phyloP scores from a whole-genome alignment of 2,888 invertebrate genomes.

The Drosophila subsilvestris region DNA sequence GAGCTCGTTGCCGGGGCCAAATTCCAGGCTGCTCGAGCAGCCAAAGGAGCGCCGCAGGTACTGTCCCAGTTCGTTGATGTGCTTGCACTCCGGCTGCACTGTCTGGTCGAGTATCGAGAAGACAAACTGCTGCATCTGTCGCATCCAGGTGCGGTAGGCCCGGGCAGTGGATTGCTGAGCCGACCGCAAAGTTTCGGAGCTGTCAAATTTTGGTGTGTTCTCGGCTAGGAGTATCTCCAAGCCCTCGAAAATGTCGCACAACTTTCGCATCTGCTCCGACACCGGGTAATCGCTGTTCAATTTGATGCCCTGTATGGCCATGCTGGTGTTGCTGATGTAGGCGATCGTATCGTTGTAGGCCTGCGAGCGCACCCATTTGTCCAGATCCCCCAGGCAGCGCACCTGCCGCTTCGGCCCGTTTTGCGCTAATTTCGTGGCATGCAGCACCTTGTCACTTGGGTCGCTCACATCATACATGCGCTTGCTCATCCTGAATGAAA shows the following conservation, averaged over 20 bases:
- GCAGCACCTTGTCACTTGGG: conserved; percentile 20
- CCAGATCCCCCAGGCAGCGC: conserved; percentile 31
- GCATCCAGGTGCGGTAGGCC: conserved; percentile 93
- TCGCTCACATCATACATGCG: conserved; percentile 11
- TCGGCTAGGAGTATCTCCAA: conserved; percentile 89
- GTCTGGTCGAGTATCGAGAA: conserved; percentile 87
- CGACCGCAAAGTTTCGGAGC: neutral
- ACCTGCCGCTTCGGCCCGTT: conserved; percentile 28
- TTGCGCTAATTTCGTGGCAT: conserved; percentile 9
- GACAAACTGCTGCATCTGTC: conserved; percentile 87
- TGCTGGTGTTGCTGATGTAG: conserved; percentile 93
- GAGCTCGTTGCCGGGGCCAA: conserved; percentile 99
- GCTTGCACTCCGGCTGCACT: conserved; percentile 86
- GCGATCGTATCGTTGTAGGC: conserved; percentile 93
- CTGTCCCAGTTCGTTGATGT: conserved; percentile 90
- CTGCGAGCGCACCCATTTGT: conserved; percentile 86
- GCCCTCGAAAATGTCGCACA: conserved; percentile 88
- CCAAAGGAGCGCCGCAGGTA: conserved; percentile 97
- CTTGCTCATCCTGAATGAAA: conserved; percentile 24
- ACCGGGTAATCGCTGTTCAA: conserved; percentile 87
- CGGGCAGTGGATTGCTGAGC: conserved; percentile 86
- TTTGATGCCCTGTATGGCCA: conserved; percentile 91
- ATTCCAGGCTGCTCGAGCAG: conserved; percentile 97
- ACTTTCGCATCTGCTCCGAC: conserved; percentile 85
- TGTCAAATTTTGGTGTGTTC: conserved; percentile 7